Evolutionary conservation across 2,797 vertebrate species (phyloP).

Genomic region (Amniataba percoides): DNA sequence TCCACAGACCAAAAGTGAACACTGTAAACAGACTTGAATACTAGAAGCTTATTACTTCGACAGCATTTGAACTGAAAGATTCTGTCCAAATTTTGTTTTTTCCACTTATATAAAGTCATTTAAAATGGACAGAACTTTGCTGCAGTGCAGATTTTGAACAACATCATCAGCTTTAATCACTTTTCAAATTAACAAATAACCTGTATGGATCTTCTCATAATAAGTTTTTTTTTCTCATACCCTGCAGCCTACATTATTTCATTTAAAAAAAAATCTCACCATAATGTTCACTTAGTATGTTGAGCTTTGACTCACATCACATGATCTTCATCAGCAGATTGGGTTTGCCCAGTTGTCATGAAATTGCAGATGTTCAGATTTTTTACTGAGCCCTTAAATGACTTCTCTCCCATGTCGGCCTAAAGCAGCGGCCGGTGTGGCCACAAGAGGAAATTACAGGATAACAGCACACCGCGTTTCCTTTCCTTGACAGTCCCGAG

Average conservation of each 20-base stretch:
- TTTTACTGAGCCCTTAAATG: neutral
- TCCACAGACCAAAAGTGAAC: no score
- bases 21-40: no score
- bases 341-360: neutral
- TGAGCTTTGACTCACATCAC: neutral
- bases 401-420: slow-evolving; percentile 4
- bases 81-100: no score
- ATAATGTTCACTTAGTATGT: neutral
- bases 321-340: slow-evolving; percentile 2
- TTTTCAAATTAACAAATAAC: no score
- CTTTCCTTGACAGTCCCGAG: neutral
- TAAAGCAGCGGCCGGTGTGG: slow-evolving; percentile 9
- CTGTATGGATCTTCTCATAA: neutral
- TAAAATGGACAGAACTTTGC: neutral
- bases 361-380: neutral
- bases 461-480: neutral
- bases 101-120: neutral
- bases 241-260: neutral
- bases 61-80: no score
- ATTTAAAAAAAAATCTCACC: neutral
- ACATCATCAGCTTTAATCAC: neutral
- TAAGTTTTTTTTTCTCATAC: neutral
- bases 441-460: slow-evolving; percentile 17
- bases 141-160: neutral
- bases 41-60: no score